Evolutionary conservation across 1,140 invertebrate species (phyloP).

Genomic region (Leptinotarsa lineolata): DNA sequence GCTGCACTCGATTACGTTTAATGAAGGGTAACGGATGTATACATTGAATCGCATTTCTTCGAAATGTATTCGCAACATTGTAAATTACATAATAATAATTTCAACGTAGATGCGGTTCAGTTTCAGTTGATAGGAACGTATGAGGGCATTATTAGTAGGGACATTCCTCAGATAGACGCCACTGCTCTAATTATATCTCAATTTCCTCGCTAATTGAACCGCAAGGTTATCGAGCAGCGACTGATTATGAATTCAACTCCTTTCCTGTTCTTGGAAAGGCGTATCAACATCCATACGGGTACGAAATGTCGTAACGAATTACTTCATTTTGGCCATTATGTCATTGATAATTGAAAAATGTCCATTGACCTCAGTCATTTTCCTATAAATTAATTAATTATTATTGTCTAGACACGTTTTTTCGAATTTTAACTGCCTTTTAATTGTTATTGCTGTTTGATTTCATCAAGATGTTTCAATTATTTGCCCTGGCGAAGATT

Average conservation of each 20-base stretch:
- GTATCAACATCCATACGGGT: neutral
- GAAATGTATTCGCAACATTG: too few relatives aligned
- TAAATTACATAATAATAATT: too few relatives aligned
- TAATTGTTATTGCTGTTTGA: conserved; percentile 1
- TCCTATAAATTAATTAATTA: conserved; percentile 4
- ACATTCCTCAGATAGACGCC: neutral
- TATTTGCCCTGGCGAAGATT: too few relatives aligned
- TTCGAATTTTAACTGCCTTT: conserved; percentile 4
- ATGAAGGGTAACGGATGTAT: too few relatives aligned
- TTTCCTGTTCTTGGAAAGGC: neutral
- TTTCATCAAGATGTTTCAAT: neutral
- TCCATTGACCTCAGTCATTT: neutral
- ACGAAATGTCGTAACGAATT: neutral
- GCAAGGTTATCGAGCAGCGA: neutral
- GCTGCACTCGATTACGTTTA: too few relatives aligned
- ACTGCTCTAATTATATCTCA: conserved; percentile 4
- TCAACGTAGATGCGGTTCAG: too few relatives aligned
- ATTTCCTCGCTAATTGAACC: conserved; percentile 6
- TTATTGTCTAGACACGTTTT: conserved; percentile 6
- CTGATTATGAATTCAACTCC: neutral
- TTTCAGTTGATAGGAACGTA: neutral
- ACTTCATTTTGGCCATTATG: conserved; percentile 8
- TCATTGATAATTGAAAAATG: neutral
- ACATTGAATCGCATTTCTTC: too few relatives aligned
- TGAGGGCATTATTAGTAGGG: neutral